These are phyloP conservation scores for Phyllotreta striolata DNA, from an alignment of 2,888 invertebrate genomes.

Conservation along the genomic window DNA sequence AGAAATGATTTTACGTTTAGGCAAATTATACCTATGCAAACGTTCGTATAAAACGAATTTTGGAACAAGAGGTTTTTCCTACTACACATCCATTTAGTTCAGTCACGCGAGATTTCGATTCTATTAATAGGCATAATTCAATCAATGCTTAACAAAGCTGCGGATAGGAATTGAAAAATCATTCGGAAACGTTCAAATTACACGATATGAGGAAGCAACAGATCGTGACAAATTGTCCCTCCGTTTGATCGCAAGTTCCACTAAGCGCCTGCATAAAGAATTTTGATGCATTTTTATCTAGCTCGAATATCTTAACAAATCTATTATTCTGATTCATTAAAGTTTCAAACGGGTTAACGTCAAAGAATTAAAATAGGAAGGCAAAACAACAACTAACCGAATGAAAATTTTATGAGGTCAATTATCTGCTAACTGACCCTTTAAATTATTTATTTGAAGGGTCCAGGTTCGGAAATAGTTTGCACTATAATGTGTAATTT, in stretches of 20 bases:
- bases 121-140: slow-evolving; percentile 19
- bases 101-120: slow-evolving; percentile 30
- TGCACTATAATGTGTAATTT: too few relatives aligned
- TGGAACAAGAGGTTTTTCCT: neutral
- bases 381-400: neutral
- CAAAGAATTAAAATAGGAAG: neutral
- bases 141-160: slow-evolving; percentile 17
- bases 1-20: too few relatives aligned
- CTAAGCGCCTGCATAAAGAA: too few relatives aligned
- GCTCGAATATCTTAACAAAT: too few relatives aligned
- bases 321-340: too few relatives aligned
- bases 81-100: slow-evolving; percentile 22
- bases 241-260: too few relatives aligned
- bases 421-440: neutral
- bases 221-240: slow-evolving; percentile 5
- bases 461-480: slow-evolving; percentile 1
- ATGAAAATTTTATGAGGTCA: slow-evolving; percentile 1
- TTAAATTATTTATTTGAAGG: slow-evolving; percentile 8
- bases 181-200: slow-evolving; percentile 4
- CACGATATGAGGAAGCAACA: slow-evolving; percentile 24
- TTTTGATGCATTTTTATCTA: too few relatives aligned
- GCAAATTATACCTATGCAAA: too few relatives aligned
- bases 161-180: slow-evolving; percentile 12
- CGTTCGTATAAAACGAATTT: too few relatives aligned
- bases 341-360: too few relatives aligned